phyloP scores from a whole-genome alignment of 2,113 vertebrate species.

The Enhydra lutris region DNA sequence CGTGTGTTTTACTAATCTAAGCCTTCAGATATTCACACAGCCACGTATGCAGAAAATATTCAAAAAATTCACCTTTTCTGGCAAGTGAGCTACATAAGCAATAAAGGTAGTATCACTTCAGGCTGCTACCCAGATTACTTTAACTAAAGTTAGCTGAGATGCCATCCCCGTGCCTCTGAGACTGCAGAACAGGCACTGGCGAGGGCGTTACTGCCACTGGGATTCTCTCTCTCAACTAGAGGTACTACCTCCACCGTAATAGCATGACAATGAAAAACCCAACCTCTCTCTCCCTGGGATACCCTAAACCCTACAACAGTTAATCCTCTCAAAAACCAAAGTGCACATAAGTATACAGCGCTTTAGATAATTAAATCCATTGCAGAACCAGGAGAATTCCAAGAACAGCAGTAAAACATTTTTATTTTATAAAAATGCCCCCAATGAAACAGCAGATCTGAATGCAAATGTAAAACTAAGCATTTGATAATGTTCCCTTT shows the following conservation, averaged over 20 bases:
- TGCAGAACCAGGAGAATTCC: constrained; percentile 19
- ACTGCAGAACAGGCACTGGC: background rate
- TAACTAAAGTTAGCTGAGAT: background rate
- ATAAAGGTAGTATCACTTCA: background rate
- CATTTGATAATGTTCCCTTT: constrained; percentile 47
- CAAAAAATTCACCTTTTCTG: background rate
- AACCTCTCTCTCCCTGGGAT: background rate
- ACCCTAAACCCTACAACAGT: background rate
- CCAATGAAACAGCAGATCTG: constrained; percentile 42
- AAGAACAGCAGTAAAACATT: constrained; percentile 33
- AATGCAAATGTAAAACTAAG: constrained; percentile 61
- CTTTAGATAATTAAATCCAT: constrained; percentile 46
- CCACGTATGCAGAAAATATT: background rate
- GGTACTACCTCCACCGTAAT: background rate
- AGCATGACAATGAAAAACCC: background rate
- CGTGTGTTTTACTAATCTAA: background rate
- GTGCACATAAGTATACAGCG: background rate
- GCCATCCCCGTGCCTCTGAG: background rate
- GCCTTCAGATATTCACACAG: background rate
- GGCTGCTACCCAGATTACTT: background rate
- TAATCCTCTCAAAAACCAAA: constrained; percentile 8
- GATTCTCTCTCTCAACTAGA: background rate
- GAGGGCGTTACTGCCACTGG: background rate
- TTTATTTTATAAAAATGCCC: constrained; percentile 50
- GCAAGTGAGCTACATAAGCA: background rate